These are phyloP conservation scores for Ctena decussata DNA, from an alignment of 2,888 invertebrate species.

Conservation along the genomic window DNA sequence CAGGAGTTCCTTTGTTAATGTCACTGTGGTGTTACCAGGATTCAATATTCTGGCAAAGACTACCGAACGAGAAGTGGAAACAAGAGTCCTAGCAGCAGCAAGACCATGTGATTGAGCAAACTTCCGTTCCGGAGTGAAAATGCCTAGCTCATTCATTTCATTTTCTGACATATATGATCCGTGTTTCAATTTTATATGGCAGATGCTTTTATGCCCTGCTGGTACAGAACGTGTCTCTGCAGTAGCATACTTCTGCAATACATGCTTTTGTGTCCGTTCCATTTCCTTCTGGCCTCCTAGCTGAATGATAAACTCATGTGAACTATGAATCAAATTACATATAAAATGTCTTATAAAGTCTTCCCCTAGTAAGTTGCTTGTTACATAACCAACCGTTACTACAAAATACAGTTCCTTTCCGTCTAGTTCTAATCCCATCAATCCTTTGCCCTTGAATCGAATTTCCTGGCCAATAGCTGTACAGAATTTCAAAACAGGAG, in stretches of 20 bases:
- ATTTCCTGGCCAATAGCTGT: too few species aligned
- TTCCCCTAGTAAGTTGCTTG: background rate
- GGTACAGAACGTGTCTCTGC: background rate
- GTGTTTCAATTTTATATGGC: background rate
- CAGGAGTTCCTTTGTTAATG: conserved; percentile 2
- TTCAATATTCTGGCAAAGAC: background rate
- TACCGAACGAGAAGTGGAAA: background rate
- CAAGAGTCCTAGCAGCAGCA: background rate
- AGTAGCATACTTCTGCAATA: background rate
- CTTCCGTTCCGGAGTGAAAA: background rate
- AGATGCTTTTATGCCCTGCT: background rate
- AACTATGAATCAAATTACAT: too few species aligned
- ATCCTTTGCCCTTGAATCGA: background rate
- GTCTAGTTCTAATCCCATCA: background rate
- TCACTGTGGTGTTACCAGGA: background rate
- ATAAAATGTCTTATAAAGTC: background rate
- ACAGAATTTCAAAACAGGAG: too few species aligned
- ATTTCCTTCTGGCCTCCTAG: background rate
- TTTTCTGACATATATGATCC: background rate
- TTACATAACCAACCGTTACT: background rate
- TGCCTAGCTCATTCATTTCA: background rate
- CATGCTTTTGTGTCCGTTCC: background rate
- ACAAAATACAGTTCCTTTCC: background rate
- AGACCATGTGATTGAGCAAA: background rate
- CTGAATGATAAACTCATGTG: background rate